These are phyloP conservation scores for Diadromus collaris DNA, from an alignment of 2,888 invertebrate species.

Conservation along the genomic window DNA sequence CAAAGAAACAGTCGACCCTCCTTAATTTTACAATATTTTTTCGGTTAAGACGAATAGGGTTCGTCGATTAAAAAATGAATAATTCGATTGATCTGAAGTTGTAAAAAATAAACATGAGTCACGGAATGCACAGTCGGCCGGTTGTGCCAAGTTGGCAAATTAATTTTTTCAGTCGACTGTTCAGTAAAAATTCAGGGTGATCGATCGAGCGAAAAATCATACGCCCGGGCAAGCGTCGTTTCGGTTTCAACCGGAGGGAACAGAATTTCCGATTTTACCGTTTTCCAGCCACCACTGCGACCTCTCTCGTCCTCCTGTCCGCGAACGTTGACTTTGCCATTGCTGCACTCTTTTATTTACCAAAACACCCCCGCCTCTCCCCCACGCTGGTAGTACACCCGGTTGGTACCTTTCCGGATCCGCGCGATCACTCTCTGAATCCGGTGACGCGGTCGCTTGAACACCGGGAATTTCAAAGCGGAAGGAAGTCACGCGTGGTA, in stretches of 20 bases:
- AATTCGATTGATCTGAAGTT: too few relatives aligned
- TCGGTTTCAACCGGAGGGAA: conserved; percentile 26
- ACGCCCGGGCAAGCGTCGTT: conserved; percentile 36
- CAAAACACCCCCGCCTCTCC: not conserved
- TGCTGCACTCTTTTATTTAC: conserved; percentile 34
- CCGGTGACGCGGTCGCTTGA: conserved; percentile 26
- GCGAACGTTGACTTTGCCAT: conserved; percentile 8
- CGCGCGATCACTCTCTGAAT: conserved; percentile 14
- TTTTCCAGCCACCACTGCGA: conserved; percentile 20
- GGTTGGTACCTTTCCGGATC: conserved; percentile 12
- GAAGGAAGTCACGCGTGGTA: conserved; percentile 32
- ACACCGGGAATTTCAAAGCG: conserved; percentile 38
- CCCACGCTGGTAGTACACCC: not conserved
- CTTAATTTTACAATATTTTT: too few relatives aligned
- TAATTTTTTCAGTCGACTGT: conserved; percentile 16
- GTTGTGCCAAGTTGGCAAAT: conserved; percentile 4
- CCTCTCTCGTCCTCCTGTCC: not conserved
- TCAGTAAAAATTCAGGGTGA: conserved; percentile 25
- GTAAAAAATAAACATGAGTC: too few relatives aligned
- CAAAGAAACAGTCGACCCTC: too few relatives aligned
- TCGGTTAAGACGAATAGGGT: too few relatives aligned
- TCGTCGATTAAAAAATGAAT: too few relatives aligned
- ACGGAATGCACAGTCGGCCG: too few relatives aligned
- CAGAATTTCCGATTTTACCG: conserved; percentile 43
- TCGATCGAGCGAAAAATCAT: conserved; percentile 47